A percentile compares a stretch with the other conserved stretches of the same genome.
phyloP scores from a whole-genome alignment of 2,113 vertebrate species.

The Tiliqua scincoides region DNA sequence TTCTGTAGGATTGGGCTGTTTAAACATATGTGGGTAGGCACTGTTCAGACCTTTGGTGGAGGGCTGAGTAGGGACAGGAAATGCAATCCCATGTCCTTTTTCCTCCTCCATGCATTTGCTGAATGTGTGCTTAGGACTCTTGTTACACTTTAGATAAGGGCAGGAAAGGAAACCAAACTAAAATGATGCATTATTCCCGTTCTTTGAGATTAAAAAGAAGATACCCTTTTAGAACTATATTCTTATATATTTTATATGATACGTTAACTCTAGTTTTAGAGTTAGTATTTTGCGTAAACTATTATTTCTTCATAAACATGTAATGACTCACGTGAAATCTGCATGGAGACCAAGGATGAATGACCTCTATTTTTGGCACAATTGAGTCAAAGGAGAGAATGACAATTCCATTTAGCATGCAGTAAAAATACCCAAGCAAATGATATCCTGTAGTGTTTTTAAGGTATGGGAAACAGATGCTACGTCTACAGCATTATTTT shows the following conservation, averaged over 20 bases:
- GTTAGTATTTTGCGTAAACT: constrained; percentile 8
- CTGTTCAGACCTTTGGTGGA: neutral
- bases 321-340: constrained; percentile 33
- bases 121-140: neutral
- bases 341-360: constrained; percentile 27
- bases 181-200: neutral
- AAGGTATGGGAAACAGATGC: neutral
- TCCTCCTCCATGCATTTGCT: neutral
- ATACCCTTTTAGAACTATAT: constrained; percentile 1
- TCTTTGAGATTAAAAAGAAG: neutral
- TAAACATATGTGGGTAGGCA: neutral
- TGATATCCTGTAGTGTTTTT: neutral
- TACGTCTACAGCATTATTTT: neutral
- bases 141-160: constrained; percentile 22
- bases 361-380: constrained; percentile 43
- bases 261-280: too few relatives aligned
- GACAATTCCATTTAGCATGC: constrained; percentile 10
- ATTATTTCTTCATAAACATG: constrained; percentile 1
- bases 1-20: too few relatives aligned
- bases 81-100: too few relatives aligned
- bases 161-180: neutral
- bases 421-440: neutral
- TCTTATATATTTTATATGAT: too few relatives aligned
- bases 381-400: constrained; percentile 15
- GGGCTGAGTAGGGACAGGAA: neutral